Percentiles rank a stretch among this genome's conserved stretches.
phyloP scores from a whole-genome alignment of 2,888 invertebrate species.

The Acronicta alni region DNA sequence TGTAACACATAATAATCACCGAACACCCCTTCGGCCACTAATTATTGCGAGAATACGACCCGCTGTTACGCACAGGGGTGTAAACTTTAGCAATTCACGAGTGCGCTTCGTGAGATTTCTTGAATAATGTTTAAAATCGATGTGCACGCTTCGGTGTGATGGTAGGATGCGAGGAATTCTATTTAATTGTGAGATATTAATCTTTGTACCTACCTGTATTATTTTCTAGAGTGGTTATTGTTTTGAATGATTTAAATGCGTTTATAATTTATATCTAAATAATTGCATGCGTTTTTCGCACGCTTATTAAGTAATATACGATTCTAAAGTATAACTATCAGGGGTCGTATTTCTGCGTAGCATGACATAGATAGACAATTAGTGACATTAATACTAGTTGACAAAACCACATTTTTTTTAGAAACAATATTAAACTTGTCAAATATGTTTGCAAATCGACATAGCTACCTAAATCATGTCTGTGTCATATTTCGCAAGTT shows the following conservation, averaged over 20 bases:
- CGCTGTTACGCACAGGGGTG: conserved; percentile 27
- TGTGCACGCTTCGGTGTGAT: conserved; percentile 5
- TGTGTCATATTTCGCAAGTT: too few species aligned
- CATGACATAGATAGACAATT: background rate
- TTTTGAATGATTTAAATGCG: background rate
- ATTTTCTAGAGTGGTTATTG: conserved; percentile 2
- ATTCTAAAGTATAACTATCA: too few species aligned
- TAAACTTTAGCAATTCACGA: too few species aligned
- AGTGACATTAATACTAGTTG: background rate
- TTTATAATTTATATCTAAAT: conserved; percentile 10
- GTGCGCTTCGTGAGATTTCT: too few species aligned
- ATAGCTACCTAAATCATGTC: too few species aligned
- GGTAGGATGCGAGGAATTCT: conserved; percentile 12
- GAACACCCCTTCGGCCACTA: conserved; percentile 24
- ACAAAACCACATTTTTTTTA: background rate
- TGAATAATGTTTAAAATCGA: too few species aligned
- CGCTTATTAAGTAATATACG: too few species aligned
- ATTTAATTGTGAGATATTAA: conserved; percentile 35
- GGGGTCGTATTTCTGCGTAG: background rate
- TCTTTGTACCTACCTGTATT: conserved; percentile 24
- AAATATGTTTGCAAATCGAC: too few species aligned
- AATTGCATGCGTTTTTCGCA: too few species aligned
- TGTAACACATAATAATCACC: conserved; percentile 16
- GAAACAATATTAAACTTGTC: too few species aligned
- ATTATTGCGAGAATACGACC: conserved; percentile 47